These are phyloP conservation scores for Calyptomena viridis DNA, from an alignment of 2,113 vertebrate species.

Conservation along the genomic window DNA sequence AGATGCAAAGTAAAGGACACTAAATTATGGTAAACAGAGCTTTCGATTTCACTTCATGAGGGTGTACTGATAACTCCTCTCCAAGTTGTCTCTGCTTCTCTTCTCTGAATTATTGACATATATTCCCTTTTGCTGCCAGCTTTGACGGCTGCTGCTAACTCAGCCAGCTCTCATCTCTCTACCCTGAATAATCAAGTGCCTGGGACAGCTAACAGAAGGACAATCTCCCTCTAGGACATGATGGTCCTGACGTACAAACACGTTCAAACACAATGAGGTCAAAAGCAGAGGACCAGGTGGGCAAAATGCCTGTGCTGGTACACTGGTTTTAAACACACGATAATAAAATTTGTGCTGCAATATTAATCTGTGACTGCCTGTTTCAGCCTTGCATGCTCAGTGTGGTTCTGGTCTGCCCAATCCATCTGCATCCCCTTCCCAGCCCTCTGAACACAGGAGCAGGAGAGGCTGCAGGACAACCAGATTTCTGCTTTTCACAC, in stretches of 20 bases:
- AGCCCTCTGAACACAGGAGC: background rate
- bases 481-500: background rate
- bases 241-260: background rate
- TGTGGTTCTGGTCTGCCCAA: background rate
- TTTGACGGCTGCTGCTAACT: background rate
- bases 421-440: background rate
- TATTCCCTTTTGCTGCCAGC: background rate
- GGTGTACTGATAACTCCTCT: background rate
- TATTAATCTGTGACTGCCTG: background rate
- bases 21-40: background rate
- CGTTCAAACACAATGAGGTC: background rate
- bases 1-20: background rate
- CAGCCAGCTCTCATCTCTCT: constrained; percentile 1
- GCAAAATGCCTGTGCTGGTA: background rate
- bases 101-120: constrained; percentile 12
- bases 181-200: background rate
- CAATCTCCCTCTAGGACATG: background rate
- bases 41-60: background rate
- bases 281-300: background rate
- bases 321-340: background rate
- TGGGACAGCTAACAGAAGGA: constrained; percentile 33
- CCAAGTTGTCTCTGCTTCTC: background rate
- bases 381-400: background rate
- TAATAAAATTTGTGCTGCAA: background rate
- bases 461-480: background rate